phyloP scores from a whole-genome alignment of 2,888 invertebrate species.

The Endomychus coccineus region DNA sequence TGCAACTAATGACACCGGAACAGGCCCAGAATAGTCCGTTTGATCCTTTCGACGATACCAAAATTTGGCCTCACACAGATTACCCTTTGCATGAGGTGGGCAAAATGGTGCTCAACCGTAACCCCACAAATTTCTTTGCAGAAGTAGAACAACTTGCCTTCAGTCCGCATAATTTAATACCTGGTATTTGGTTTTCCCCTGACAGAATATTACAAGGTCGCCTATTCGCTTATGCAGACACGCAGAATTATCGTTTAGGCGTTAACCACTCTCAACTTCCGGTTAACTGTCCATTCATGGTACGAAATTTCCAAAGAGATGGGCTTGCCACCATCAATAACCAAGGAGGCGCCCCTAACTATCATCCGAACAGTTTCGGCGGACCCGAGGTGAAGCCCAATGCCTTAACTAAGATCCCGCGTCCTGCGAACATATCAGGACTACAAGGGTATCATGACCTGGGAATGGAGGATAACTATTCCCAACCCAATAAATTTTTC shows the following conservation, averaged over 20 bases:
- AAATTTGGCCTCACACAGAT: constrained; percentile 84
- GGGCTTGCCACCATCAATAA: constrained; percentile 71
- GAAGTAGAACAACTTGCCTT: constrained; percentile 92
- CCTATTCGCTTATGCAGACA: constrained; percentile 83
- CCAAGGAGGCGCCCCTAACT: constrained; percentile 90
- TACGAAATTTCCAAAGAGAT: constrained; percentile 80
- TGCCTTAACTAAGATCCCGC: constrained; percentile 53
- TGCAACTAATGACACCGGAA: constrained; percentile 82
- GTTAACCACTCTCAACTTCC: constrained; percentile 87
- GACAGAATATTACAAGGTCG: constrained; percentile 91
- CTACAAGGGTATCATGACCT: constrained; percentile 74
- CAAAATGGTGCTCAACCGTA: constrained; percentile 74
- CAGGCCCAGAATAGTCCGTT: constrained; percentile 72
- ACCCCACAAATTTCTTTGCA: constrained; percentile 87
- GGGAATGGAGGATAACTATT: constrained; percentile 78
- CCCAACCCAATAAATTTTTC: constrained; percentile 79
- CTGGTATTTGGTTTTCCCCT: constrained; percentile 79
- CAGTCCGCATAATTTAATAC: constrained; percentile 80
- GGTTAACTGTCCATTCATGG: constrained; percentile 84
- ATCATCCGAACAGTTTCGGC: constrained; percentile 92
- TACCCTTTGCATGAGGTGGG: constrained; percentile 87
- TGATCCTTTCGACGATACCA: constrained; percentile 92
- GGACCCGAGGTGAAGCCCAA: constrained; percentile 71
- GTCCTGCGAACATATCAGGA: constrained; percentile 54
- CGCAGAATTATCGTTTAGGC: constrained; percentile 85